A percentile compares a stretch with the other conserved stretches of the same genome.
These are phyloP conservation scores for Drosophila nr. medialis DNA, from an alignment of 2,888 invertebrate genomes.

Conservation along the genomic window DNA sequence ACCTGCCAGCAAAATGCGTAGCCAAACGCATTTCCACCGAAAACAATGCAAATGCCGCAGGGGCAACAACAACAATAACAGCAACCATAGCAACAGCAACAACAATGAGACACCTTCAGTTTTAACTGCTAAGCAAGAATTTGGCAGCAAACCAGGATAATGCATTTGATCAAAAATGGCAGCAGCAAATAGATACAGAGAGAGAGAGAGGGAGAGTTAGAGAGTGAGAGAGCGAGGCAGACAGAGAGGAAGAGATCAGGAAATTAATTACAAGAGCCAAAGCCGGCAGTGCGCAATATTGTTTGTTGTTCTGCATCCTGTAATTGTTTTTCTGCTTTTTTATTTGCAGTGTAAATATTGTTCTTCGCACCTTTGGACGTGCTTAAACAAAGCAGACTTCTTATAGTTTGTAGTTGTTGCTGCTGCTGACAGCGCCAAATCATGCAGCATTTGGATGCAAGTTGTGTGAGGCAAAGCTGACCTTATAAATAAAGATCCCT, in stretches of 20 bases:
- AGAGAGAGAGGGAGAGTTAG: neutral
- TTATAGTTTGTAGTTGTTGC: conserved; percentile 27
- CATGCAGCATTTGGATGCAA: conserved; percentile 57
- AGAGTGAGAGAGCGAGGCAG: too few species aligned
- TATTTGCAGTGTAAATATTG: conserved; percentile 66
- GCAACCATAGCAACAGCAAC: neutral
- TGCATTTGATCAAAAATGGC: conserved; percentile 71
- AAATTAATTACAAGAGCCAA: conserved; percentile 70
- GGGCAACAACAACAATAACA: conserved; percentile 35
- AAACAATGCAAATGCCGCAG: conserved; percentile 68
- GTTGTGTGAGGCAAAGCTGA: conserved; percentile 33
- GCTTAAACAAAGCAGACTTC: conserved; percentile 37
- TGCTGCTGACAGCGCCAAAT: conserved; percentile 37
- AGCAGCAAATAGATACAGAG: conserved; percentile 7
- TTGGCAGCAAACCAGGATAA: conserved; percentile 33
- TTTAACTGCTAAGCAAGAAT: conserved; percentile 56
- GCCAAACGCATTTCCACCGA: conserved; percentile 54
- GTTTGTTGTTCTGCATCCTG: conserved; percentile 11
- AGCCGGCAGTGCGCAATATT: conserved; percentile 51
- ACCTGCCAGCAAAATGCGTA: conserved; percentile 69
- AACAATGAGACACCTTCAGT: conserved; percentile 41
- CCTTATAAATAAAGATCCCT: conserved; percentile 9
- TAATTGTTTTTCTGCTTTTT: conserved; percentile 16
- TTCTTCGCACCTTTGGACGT: conserved; percentile 72
- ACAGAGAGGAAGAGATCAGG: conserved; percentile 3